Conservation (phyloP, 2,797 vertebrate genomes). For the Sebastes minor region DNA sequence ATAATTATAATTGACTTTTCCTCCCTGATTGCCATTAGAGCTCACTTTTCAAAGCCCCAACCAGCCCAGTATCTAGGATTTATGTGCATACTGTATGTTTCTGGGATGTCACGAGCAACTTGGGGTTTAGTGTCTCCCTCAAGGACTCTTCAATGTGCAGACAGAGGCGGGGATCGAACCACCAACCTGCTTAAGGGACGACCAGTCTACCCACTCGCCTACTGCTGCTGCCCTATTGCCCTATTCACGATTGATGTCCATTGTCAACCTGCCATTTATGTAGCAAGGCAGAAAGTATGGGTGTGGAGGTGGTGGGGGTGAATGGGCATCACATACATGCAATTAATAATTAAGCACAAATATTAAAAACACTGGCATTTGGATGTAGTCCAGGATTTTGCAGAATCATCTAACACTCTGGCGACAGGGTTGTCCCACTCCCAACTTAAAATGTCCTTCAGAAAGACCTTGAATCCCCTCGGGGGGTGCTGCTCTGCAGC, state of each 20-base stretch:
- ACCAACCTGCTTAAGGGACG: no score
- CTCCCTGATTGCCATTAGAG: not conserved
- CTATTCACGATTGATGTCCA: not conserved
- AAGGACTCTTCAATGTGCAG: no score
- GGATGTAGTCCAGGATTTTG: not conserved
- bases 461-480: not conserved
- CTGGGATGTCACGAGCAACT: not conserved
- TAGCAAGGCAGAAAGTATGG: not conserved
- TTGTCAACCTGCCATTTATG: not conserved
- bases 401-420: not conserved
- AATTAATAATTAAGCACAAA: not conserved
- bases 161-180: no score
- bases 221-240: no score
- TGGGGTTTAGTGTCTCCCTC: no score
- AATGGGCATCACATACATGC: not conserved
- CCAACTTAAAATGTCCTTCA: not conserved
- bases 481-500: not conserved
- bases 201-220: no score
- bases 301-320: not conserved
- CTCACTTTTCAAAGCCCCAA: not conserved
- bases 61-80: not conserved
- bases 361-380: not conserved
- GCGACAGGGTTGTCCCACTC: not conserved
- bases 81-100: not conserved
- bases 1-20: not conserved